Evolutionary conservation across 2,113 vertebrate species (phyloP).

Genomic region (Brachionichthys hirsutus): DNA sequence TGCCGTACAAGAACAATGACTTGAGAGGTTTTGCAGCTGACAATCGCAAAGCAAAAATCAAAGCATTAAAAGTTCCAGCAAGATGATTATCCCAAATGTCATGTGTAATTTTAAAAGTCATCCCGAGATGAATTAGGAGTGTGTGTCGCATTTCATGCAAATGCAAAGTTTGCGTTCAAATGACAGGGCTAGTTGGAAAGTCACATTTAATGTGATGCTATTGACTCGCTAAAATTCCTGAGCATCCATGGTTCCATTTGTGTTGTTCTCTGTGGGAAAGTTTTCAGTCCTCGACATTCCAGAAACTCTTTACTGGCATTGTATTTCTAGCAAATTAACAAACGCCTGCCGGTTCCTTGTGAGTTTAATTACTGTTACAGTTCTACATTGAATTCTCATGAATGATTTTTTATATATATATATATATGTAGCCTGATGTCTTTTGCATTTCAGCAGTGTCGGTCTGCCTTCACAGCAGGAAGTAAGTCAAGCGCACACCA

Average conservation of each 20-base stretch:
- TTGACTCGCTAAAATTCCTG: background rate
- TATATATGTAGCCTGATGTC: background rate
- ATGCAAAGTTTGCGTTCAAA: no score
- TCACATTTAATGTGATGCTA: background rate
- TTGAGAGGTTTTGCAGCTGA: background rate
- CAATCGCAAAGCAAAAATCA: background rate
- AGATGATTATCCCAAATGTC: background rate
- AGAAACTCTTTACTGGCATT: background rate
- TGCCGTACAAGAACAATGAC: background rate
- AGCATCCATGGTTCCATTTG: no score
- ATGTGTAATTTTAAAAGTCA: background rate
- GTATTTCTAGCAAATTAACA: background rate
- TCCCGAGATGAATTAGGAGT: no score
- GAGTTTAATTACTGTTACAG: background rate
- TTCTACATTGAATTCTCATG: no score
- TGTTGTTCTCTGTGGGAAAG: background rate
- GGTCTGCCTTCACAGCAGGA: slow-evolving; percentile 1
- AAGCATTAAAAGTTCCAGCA: background rate
- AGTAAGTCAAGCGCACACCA: slow-evolving; percentile 6
- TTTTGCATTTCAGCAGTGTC: background rate
- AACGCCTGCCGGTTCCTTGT: background rate
- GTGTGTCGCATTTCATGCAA: no score
- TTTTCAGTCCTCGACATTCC: background rate
- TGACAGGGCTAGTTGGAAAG: no score
- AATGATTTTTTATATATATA: background rate